phyloP scores from a whole-genome alignment of 1,140 invertebrate species.

The Acarapis woodi region DNA sequence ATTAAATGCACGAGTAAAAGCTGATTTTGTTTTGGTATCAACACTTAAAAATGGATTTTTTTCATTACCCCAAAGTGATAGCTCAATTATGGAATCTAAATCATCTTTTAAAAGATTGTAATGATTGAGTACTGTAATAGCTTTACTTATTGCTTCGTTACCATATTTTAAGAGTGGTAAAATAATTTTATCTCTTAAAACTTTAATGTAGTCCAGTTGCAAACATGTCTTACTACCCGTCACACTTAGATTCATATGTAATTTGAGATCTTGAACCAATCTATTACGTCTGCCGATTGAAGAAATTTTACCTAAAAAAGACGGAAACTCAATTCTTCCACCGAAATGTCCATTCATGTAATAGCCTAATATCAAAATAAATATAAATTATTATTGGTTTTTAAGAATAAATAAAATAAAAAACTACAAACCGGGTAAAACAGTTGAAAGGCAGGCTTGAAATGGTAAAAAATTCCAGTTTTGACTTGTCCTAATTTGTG shows the following conservation, averaged over 20 bases:
- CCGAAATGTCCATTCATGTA: slow-evolving; percentile 43
- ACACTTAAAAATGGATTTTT: slow-evolving; percentile 40
- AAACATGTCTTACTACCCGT: slow-evolving; percentile 11
- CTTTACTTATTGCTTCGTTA: slow-evolving; percentile 10
- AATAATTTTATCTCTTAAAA: slow-evolving; percentile 11
- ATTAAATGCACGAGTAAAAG: slow-evolving; percentile 70
- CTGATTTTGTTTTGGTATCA: slow-evolving; percentile 44
- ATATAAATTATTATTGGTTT: no score
- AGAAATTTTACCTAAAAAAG: slow-evolving; percentile 87
- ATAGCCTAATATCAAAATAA: no score
- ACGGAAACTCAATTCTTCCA: slow-evolving; percentile 58
- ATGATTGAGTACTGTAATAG: slow-evolving; percentile 11
- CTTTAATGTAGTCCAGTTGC: slow-evolving; percentile 13
- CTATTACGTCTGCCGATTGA: slow-evolving; percentile 40
- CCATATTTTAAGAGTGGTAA: slow-evolving; percentile 11
- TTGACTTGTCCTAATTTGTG: slow-evolving; percentile 36
- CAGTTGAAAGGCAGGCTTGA: slow-evolving; percentile 59
- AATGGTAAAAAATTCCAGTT: slow-evolving; percentile 68
- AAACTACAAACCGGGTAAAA: slow-evolving; percentile 41
- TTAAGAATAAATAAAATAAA: neutral
- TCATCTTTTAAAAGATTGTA: slow-evolving; percentile 14
- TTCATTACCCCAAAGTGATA: slow-evolving; percentile 22
- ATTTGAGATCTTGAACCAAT: slow-evolving; percentile 43
- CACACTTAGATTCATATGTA: slow-evolving; percentile 30
- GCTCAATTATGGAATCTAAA: slow-evolving; percentile 14